Evolutionary conservation across 1,140 invertebrate genomes (phyloP).

Genomic region (Varroa destructor): DNA sequence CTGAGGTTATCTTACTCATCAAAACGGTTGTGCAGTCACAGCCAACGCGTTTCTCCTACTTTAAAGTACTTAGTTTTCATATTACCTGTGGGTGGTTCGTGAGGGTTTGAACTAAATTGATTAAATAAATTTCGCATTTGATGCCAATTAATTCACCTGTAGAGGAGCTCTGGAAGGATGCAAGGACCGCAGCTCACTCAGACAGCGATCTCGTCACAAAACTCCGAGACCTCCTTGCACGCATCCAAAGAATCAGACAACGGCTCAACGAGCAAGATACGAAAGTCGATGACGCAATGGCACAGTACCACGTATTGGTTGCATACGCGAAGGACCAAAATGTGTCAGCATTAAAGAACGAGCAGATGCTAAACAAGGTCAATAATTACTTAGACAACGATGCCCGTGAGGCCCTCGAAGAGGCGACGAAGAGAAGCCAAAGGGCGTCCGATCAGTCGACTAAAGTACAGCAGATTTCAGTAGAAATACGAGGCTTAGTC

Average conservation of each 20-base stretch:
- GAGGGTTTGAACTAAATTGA: too few relatives aligned
- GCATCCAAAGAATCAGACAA: not conserved
- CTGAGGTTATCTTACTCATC: too few relatives aligned
- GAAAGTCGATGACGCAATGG: not conserved
- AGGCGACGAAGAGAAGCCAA: conserved; percentile 62
- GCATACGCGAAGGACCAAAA: not conserved
- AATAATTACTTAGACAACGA: conserved; percentile 55
- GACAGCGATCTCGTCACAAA: not conserved
- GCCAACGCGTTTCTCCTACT: too few relatives aligned
- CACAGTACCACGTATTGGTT: not conserved
- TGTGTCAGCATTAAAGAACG: not conserved
- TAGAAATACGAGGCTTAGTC: conserved; percentile 64
- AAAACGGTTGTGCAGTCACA: too few relatives aligned
- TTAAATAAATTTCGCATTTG: too few relatives aligned
- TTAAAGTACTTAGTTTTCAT: too few relatives aligned
- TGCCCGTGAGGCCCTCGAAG: conserved; percentile 57
- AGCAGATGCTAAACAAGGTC: not conserved
- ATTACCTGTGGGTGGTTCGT: too few relatives aligned
- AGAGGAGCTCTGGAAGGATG: conserved; percentile 53
- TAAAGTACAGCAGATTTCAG: conserved; percentile 76
- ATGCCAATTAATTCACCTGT: conserved; percentile 40
- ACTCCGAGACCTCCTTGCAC: conserved; percentile 16
- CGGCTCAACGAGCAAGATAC: not conserved
- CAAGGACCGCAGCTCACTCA: conserved; percentile 45
- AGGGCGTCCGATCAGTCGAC: conserved; percentile 76